These are phyloP conservation scores for Diplodus sargus DNA, from an alignment of 2,797 vertebrate genomes.

Conservation along the genomic window DNA sequence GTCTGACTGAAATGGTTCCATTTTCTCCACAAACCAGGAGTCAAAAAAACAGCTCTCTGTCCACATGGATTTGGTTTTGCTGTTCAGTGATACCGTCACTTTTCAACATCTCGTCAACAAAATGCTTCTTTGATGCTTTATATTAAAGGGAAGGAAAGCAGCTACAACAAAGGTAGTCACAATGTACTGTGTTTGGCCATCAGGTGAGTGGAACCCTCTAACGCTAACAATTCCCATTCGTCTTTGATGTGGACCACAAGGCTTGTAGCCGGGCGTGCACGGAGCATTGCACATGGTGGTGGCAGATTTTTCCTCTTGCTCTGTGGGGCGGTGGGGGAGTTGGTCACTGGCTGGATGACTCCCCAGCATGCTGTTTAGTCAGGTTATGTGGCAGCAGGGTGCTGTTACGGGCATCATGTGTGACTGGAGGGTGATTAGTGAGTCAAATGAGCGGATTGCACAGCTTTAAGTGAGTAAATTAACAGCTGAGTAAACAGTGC, in stretches of 20 bases:
- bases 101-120: neutral
- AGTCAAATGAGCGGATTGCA: conserved; percentile 54
- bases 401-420: conserved; percentile 62
- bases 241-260: neutral
- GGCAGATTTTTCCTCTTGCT: conserved; percentile 53
- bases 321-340: conserved; percentile 34
- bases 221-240: neutral
- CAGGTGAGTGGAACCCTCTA: neutral
- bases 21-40: neutral
- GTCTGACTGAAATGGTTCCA: neutral
- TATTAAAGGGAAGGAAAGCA: neutral
- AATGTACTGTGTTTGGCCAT: neutral
- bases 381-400: conserved; percentile 71
- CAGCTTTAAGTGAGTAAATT: conserved; percentile 62
- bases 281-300: conserved; percentile 26
- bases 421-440: conserved; percentile 70
- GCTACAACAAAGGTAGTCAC: neutral
- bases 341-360: conserved; percentile 50
- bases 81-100: neutral
- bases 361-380: conserved; percentile 61
- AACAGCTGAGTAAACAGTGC: conserved; percentile 68
- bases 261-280: too few species aligned
- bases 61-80: neutral
- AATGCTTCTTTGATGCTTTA: neutral
- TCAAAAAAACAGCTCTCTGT: neutral